Conservation (phyloP, 2,113 vertebrate genomes). For the Eurystomus gularis region DNA sequence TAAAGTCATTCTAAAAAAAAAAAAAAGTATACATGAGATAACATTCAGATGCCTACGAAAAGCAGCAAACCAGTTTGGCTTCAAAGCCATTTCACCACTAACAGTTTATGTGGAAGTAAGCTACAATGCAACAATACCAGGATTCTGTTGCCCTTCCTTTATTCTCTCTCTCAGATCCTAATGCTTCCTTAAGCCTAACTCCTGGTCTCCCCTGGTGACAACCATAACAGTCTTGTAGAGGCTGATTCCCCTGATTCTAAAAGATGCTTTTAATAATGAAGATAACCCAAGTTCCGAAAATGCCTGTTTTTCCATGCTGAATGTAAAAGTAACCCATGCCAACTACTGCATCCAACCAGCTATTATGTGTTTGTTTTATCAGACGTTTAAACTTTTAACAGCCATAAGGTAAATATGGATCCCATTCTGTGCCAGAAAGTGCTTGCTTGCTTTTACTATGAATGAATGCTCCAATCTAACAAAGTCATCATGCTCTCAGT, state of each 20-base stretch:
- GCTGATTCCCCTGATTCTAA: background rate
- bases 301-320: background rate
- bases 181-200: background rate
- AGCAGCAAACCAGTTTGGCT: background rate
- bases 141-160: background rate
- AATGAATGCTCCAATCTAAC: background rate
- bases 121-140: background rate
- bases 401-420: background rate
- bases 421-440: background rate
- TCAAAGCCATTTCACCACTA: background rate
- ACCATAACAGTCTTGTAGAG: background rate
- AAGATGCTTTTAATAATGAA: background rate
- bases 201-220: background rate
- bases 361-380: background rate
- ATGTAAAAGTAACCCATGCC: background rate
- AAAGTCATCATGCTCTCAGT: background rate
- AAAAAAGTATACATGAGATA: background rate
- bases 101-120: background rate
- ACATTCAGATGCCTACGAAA: background rate
- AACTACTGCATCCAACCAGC: background rate
- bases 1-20: background rate
- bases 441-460: background rate
- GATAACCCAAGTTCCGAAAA: background rate
- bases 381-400: background rate
- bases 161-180: background rate